Evolutionary conservation across 2,888 invertebrate genomes (phyloP), one percentile per base, ranked within the genome.

Genomic region (Campoplex capitator): DNA sequence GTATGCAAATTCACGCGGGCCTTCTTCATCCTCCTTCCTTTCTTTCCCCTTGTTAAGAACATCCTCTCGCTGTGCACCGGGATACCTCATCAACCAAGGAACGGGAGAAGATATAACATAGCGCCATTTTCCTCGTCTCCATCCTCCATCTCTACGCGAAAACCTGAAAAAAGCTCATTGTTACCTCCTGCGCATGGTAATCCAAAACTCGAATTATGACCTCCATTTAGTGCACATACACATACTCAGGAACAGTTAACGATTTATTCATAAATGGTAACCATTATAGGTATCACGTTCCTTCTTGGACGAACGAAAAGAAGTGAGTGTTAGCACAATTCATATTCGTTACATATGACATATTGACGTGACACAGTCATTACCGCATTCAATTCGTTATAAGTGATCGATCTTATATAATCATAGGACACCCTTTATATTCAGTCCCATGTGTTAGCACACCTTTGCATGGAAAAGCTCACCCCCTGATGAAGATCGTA

Each of bases 1-100:
- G 94, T 94, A 94, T 94, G 94, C 93, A 94, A 94, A 94, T 94
- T 93, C 84, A 78, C 80, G 81, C 87, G 80, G 85, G 77, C 62
- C 84, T 62, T 74, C 80, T 80, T 77, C 71, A 74, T 73, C 84
- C 86, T 85, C 89, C 87, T 90, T 88, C 88, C 88, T 87, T 84
- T 79, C 88, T 88, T 83, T 80, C 87, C 86, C 84, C 84, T 80
- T 45, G 80, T 75, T 77, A 76, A 67, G 76, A 62, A 80, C 76
- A 71, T 71, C 79, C 77, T 81, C 58, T 71, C 58, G 42, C 83
- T 70, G 68, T 84, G 78, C 76, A 85, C 45, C 73, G 23, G 38
- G 23, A 56, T 71, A 81, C 58, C 74, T 85, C 84, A 83, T 84
- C 80, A 77, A 71, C 78, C 9, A 45, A 65, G 65, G 65, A 77